Conservation (phyloP, 2,888 invertebrate genomes). For the Oxycera nigricornis region DNA sequence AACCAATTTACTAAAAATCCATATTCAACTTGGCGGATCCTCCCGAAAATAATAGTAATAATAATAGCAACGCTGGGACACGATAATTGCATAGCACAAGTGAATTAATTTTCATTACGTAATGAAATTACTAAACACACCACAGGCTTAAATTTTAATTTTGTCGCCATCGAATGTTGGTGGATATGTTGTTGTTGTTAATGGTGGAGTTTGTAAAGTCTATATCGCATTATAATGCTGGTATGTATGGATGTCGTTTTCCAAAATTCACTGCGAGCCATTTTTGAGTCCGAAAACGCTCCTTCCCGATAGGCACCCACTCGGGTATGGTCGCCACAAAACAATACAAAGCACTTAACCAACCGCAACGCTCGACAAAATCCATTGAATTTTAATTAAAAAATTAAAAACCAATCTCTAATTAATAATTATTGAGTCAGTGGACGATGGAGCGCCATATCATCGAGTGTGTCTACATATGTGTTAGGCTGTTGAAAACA, state of each 20-base stretch:
- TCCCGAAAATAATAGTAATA: neutral
- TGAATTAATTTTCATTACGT: slow-evolving; percentile 48
- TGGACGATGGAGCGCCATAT: slow-evolving; percentile 11
- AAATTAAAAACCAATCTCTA: slow-evolving; percentile 48
- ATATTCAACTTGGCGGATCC: slow-evolving; percentile 7
- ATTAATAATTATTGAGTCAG: slow-evolving; percentile 46
- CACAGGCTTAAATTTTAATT: slow-evolving; percentile 48
- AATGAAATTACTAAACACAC: slow-evolving; percentile 47
- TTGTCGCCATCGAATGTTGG: too few species aligned
- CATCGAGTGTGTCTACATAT: neutral
- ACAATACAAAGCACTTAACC: slow-evolving; percentile 33
- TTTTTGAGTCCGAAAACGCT: too few species aligned
- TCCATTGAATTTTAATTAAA: slow-evolving; percentile 48
- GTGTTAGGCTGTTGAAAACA: neutral
- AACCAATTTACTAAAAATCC: slow-evolving; percentile 28
- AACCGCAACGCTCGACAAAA: slow-evolving; percentile 40
- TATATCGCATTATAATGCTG: neutral
- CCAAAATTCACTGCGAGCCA: too few species aligned
- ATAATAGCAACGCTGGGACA: neutral
- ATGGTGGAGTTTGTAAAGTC: neutral
- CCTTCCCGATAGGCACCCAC: too few species aligned
- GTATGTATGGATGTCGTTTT: neutral
- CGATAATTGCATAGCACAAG: slow-evolving; percentile 41
- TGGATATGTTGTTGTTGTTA: too few species aligned
- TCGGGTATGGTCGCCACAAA: slow-evolving; percentile 7